Evolutionary conservation across 2,888 invertebrate species (phyloP), one percentile per base, ranked within the genome.

Genomic region (Acleris cristana): DNA sequence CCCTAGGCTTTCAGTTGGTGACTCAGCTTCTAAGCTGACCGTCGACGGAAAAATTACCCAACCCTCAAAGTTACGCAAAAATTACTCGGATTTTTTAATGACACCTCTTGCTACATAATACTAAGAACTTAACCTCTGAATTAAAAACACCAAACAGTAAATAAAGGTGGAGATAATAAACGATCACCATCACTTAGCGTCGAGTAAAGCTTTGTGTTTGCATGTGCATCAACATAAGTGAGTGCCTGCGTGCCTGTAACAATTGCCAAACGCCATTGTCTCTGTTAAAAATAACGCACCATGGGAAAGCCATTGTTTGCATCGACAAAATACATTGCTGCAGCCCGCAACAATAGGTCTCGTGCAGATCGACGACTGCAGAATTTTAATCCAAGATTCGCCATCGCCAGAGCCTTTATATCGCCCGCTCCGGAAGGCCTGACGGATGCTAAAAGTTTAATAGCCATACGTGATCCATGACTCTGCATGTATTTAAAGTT

Each of bases 221-320:
- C 75, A 77, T 66, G 69, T 76, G 78, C 69, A 71, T 73, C 72
- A 73, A 73, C 40, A 51, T 53, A 44, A 53, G 26, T 30, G 57
- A 62, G 61, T 61, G 65, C 26, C 60, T 60, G 66, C 23, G 55
- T 61, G 61, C 56, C 14, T 30, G 61, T 53, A 84, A 85, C 86
- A 86, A 88, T 89, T 88, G 83, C 86, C 80, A 82, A 86, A 88
- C 78, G 73, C 82, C 74, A 88, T 89, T 89, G 88, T 88, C 70
- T 80, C 76, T 69, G 71, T 76, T 76, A 74, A 84, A 85, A 83
- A 82, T 79, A 76, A 68, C 74, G 69, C 70, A 72, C 71, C 82
- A 85, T 88, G 88, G 75, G 89, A 89, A 86, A 72, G 45, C 70
- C 69, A 80, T 85, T 87, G 86, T 87, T 74, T 77, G 68, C 66